phyloP scores from a whole-genome alignment of 2,113 vertebrate genomes.

The Lethenteron camtschaticum region DNA sequence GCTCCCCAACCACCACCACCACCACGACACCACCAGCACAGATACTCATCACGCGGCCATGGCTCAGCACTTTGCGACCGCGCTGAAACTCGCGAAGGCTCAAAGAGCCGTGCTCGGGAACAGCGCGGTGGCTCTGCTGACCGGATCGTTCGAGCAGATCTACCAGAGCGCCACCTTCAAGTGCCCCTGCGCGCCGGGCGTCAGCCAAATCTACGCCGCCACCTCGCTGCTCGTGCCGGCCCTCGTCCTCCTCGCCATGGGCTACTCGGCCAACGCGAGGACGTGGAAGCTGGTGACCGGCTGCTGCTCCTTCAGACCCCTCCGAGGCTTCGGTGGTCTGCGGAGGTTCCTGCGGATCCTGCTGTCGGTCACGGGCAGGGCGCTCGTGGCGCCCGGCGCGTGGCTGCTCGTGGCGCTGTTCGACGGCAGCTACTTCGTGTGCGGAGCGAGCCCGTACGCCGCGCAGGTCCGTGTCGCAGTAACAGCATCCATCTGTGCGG shows the following conservation, averaged over 20 bases:
- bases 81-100: slow-evolving; percentile 43
- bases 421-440: slow-evolving; percentile 27
- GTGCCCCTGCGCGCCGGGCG: slow-evolving; percentile 50
- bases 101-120: slow-evolving; percentile 61
- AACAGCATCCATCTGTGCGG: too few relatives aligned
- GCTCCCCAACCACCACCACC: too few relatives aligned
- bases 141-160: slow-evolving; percentile 47
- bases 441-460: slow-evolving; percentile 18
- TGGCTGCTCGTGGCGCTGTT: slow-evolving; percentile 30
- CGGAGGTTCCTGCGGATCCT: slow-evolving; percentile 20
- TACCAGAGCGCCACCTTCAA: slow-evolving; percentile 68
- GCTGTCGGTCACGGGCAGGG: slow-evolving; percentile 25
- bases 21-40: too few relatives aligned
- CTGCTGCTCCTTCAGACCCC: slow-evolving; percentile 25
- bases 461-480: too few relatives aligned
- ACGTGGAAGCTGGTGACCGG: slow-evolving; percentile 68
- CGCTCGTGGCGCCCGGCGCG: slow-evolving; percentile 27
- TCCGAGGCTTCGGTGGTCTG: slow-evolving; percentile 5
- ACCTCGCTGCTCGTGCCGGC: slow-evolving; percentile 58
- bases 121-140: slow-evolving; percentile 62
- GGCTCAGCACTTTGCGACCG: slow-evolving; percentile 21
- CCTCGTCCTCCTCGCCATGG: slow-evolving; percentile 38
- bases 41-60: too few relatives aligned
- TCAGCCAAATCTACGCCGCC: slow-evolving; percentile 49
- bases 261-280: slow-evolving; percentile 40